Conservation (phyloP, 2,888 invertebrate species). For the Microplitis manilae region DNA sequence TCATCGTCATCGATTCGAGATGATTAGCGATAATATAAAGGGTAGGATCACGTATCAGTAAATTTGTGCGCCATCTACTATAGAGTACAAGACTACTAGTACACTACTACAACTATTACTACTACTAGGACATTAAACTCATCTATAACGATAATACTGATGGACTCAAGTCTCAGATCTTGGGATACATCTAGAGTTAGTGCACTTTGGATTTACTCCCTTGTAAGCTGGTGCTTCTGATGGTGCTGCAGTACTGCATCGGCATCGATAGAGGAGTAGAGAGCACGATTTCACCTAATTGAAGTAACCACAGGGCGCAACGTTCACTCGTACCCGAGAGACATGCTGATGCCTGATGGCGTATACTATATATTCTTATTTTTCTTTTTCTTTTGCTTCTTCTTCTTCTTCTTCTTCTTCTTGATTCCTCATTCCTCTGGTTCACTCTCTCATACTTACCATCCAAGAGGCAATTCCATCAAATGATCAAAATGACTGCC, state of each 20-base stretch:
- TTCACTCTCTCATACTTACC: conserved; percentile 31
- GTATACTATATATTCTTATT: conserved; percentile 14
- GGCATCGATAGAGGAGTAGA: conserved; percentile 48
- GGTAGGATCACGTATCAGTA: conserved; percentile 65
- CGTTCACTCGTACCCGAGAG: conserved; percentile 50
- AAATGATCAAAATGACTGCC: conserved; percentile 65
- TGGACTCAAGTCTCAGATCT: background rate
- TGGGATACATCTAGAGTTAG: background rate
- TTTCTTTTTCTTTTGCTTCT: conserved; percentile 6
- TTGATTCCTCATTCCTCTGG: conserved; percentile 27
- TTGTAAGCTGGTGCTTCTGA: background rate
- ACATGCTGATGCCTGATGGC: conserved; percentile 36
- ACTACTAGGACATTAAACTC: background rate
- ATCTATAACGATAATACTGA: background rate
- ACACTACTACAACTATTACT: background rate
- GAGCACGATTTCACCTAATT: conserved; percentile 68
- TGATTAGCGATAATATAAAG: conserved; percentile 66
- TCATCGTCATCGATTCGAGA: conserved; percentile 59
- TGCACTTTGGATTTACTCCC: background rate
- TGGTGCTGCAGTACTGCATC: conserved; percentile 31
- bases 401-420: conserved; percentile 12
- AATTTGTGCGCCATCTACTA: conserved; percentile 54
- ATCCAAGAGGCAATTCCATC: conserved; percentile 58
- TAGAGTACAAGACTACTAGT: background rate
- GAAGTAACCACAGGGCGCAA: conserved; percentile 70